These are phyloP conservation scores for Acromyrmex charruanus DNA, from an alignment of 1,140 invertebrate species.

Conservation along the genomic window DNA sequence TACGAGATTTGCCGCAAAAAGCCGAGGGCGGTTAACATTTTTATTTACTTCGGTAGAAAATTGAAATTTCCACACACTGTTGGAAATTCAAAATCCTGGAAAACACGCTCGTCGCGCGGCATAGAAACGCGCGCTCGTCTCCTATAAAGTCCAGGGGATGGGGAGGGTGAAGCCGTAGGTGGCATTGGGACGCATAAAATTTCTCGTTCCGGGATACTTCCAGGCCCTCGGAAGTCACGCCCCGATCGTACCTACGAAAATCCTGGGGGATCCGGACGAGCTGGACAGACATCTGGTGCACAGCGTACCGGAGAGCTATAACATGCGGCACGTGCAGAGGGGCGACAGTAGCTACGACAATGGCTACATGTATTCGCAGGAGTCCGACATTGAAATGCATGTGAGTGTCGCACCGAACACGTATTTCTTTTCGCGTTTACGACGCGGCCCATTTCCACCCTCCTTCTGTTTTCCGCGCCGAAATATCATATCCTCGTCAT, in stretches of 20 bases:
- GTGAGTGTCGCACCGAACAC: slow-evolving; percentile 77
- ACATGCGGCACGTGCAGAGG: slow-evolving; percentile 77
- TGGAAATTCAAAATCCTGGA: slow-evolving; percentile 39
- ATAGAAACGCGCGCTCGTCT: not conserved
- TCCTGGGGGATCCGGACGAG: slow-evolving; percentile 94
- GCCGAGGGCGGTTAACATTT: slow-evolving; percentile 14
- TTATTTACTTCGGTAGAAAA: slow-evolving; percentile 26
- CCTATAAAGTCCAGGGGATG: not conserved
- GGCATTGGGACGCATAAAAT: slow-evolving; percentile 24
- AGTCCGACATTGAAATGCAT: slow-evolving; percentile 85
- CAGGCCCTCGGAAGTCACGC: slow-evolving; percentile 91
- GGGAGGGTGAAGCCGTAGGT: not conserved
- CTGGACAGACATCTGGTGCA: slow-evolving; percentile 94
- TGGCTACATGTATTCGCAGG: slow-evolving; percentile 84
- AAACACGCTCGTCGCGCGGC: slow-evolving; percentile 9
- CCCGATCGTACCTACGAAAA: slow-evolving; percentile 93
- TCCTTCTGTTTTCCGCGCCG: not conserved
- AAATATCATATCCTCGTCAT: not conserved
- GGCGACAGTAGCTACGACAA: slow-evolving; percentile 83
- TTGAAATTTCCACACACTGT: slow-evolving; percentile 21
- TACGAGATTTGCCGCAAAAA: not conserved
- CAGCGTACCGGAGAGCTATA: slow-evolving; percentile 82
- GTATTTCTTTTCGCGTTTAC: not conserved
- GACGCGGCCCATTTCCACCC: not conserved
- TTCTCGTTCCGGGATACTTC: slow-evolving; percentile 23